These are phyloP conservation scores for Muscidifurax raptorellus DNA, from an alignment of 1,140 invertebrate genomes.

Conservation along the genomic window DNA sequence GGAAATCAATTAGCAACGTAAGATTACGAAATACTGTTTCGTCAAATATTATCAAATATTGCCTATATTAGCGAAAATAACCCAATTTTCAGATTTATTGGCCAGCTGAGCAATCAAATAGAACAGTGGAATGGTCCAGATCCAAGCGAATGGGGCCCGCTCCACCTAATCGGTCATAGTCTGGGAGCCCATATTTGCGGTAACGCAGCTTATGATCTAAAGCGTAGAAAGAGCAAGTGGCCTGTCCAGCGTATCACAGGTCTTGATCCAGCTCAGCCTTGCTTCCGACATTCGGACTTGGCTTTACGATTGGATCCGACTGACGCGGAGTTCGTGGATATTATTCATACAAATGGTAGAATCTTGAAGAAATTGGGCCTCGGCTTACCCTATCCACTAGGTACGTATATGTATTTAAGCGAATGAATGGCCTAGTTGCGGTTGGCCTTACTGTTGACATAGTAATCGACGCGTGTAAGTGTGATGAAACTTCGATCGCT, in stretches of 20 bases:
- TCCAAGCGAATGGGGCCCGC: conserved; percentile 1
- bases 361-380: background rate
- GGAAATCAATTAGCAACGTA: conserved; percentile 76
- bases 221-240: background rate
- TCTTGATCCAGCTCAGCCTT: conserved; percentile 81
- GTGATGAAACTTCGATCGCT: background rate
- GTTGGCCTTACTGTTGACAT: too few relatives aligned
- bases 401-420: background rate
- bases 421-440: too few relatives aligned
- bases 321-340: conserved; percentile 82
- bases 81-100: background rate
- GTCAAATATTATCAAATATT: background rate
- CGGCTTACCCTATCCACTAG: background rate
- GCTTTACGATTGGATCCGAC: conserved; percentile 75
- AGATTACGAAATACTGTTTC: background rate
- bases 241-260: conserved; percentile 72
- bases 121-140: background rate
- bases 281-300: conserved; percentile 74
- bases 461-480: too few relatives aligned
- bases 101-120: background rate
- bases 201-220: background rate
- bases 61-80: background rate
- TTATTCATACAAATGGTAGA: conserved; percentile 78
- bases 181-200: conserved; percentile 23
- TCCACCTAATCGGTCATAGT: conserved; percentile 26